These are phyloP conservation scores for Agriopis marginaria DNA, from an alignment of 2,888 invertebrate species.

Conservation along the genomic window DNA sequence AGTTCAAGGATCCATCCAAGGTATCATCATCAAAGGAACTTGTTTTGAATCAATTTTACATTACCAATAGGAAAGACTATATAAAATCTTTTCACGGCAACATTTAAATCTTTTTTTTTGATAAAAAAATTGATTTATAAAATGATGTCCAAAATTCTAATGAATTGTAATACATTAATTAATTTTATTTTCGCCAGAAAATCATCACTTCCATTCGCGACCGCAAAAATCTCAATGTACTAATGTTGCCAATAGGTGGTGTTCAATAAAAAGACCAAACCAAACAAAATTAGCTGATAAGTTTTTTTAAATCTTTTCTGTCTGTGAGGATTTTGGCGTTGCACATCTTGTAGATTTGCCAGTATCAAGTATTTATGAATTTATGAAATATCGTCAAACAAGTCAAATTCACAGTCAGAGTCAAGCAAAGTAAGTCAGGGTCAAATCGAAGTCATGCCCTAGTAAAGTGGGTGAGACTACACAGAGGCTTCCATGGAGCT, in stretches of 20 bases:
- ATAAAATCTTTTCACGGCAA: not conserved
- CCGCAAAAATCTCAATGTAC: not conserved
- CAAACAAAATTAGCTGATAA: not conserved
- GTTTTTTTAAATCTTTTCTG: no score
- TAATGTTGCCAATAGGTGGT: no score
- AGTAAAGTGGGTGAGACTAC: no score
- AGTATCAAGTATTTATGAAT: no score
- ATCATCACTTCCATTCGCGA: not conserved
- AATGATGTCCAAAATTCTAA: not conserved
- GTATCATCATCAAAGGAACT: slow-evolving; percentile 46
- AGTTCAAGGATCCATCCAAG: slow-evolving; percentile 44
- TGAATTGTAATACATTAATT: not conserved
- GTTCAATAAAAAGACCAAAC: not conserved
- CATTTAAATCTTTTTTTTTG: not conserved
- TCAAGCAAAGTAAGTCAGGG: no score
- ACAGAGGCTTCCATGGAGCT: no score
- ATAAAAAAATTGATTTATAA: no score
- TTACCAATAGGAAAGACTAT: not conserved
- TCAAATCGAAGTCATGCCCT: no score
- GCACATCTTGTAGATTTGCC: no score
- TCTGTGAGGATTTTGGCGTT: no score
- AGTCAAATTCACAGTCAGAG: no score
- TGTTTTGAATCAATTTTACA: slow-evolving; percentile 24
- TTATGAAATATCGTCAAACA: no score
- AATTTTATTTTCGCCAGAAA: not conserved